phyloP scores from a whole-genome alignment of 1,140 invertebrate species.

The Physella acuta region DNA sequence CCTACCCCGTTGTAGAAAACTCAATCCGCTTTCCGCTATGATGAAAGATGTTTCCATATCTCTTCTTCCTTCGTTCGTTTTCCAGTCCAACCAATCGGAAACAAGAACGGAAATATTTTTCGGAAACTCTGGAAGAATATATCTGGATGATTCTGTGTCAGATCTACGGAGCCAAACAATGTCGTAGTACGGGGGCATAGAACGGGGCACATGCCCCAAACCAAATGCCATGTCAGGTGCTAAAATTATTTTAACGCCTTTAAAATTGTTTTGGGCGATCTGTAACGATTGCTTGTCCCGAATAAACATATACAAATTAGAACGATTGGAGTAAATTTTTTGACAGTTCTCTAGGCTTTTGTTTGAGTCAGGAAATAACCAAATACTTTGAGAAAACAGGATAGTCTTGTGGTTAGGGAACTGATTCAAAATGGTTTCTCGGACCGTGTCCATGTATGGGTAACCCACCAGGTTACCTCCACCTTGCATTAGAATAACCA shows the following conservation, averaged over 20 bases:
- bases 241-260: too few relatives aligned
- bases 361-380: too few relatives aligned
- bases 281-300: too few relatives aligned
- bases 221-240: too few relatives aligned
- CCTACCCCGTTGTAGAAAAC: too few relatives aligned
- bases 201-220: too few relatives aligned
- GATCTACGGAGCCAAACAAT: conserved; percentile 27
- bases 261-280: too few relatives aligned
- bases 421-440: conserved; percentile 7
- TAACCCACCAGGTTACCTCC: too few relatives aligned
- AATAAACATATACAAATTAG: too few relatives aligned
- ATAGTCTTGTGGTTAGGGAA: conserved; percentile 26
- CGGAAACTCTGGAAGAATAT: conserved; percentile 15
- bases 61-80: conserved; percentile 2
- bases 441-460: neutral
- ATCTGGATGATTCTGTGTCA: conserved; percentile 21
- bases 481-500: conserved; percentile 32
- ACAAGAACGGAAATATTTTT: conserved; percentile 15
- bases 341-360: too few relatives aligned
- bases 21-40: conserved; percentile 24
- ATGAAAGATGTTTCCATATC: conserved; percentile 23
- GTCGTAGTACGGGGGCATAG: conserved; percentile 26
- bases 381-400: too few relatives aligned
- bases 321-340: too few relatives aligned
- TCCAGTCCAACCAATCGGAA: conserved; percentile 22